Conservation (phyloP, 2,888 invertebrate species). For the Eutolmus rufibarbis region DNA sequence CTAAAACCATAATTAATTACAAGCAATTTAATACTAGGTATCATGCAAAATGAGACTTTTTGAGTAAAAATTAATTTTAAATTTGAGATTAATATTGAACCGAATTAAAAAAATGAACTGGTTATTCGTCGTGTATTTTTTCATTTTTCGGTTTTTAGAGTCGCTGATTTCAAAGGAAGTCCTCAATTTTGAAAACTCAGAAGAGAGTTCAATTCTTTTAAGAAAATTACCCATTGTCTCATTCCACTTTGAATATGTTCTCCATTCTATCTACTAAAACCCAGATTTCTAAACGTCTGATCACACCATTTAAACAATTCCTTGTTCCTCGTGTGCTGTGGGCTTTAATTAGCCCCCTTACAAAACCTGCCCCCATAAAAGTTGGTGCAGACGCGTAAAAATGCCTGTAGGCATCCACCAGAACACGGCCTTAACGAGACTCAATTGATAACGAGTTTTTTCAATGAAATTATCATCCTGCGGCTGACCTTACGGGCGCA, state of each 20-base stretch:
- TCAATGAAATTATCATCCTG: background rate
- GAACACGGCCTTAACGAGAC: background rate
- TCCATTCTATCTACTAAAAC: too few relatives aligned
- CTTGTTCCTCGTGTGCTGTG: background rate
- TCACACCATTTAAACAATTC: background rate
- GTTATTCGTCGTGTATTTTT: too few relatives aligned
- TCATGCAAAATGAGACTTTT: background rate
- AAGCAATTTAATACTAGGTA: background rate
- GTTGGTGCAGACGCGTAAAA: background rate
- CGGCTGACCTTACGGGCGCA: background rate
- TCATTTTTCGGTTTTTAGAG: too few relatives aligned
- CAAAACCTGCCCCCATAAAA: background rate
- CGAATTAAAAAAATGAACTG: too few relatives aligned
- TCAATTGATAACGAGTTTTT: background rate
- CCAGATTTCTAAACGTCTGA: too few relatives aligned
- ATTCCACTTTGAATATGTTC: too few relatives aligned
- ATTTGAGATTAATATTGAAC: too few relatives aligned
- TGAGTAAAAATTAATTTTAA: too few relatives aligned
- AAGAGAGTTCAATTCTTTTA: too few relatives aligned
- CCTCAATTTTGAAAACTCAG: too few relatives aligned
- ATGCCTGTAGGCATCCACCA: background rate
- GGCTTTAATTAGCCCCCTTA: background rate
- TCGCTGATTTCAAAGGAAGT: too few relatives aligned
- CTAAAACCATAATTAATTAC: background rate
- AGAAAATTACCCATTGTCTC: too few relatives aligned